Evolutionary conservation across 2,888 invertebrate genomes (phyloP), one percentile per base, ranked within the genome.

Genomic region (Sturmia bella): DNA sequence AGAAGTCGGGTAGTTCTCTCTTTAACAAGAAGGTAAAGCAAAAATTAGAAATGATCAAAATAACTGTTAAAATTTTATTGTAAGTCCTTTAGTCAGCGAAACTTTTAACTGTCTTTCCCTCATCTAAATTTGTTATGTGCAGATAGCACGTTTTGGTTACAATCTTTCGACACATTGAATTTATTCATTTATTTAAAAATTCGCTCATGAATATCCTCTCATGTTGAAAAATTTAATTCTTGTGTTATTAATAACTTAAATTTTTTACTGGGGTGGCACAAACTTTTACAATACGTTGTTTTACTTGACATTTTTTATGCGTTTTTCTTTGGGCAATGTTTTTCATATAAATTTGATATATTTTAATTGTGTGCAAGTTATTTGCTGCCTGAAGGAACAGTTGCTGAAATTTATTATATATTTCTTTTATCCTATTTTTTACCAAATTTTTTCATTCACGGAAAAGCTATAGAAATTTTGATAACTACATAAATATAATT

Each of bases 161-260:
- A n/a, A n/a, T n/a, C n/a, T n/a, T n/a, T n/a, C n/a, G n/a, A n/a
- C 12, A 41, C 0, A 69, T 37, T 32, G 24, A 7, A 15, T 72
- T n/a, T 24, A 52, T 24, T 61, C 61, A 52, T 61, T 59, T 39
- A 79, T 59, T 79, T 41, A 37, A 45, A 57, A 68, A 45, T 70
- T 41, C n/a, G 32, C 43, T 75, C 57, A 80, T 70, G 70, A 80
- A 80, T 75, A 80, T 74, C 74, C 68, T 68, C 56, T 68, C 61
- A 66, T 72, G 54, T 68, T 59, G 17, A 79, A 73, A 32, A 43
- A 61, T 68, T 79, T 61, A 68, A 68, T 73, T 66, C 66, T 50
- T 72, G 59, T 68, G 54, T 66, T 61, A 66, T 73, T 73, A 79
- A 79, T 73, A 61, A 61, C 72, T 61, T 61, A 59, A 3, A 32